A percentile compares a stretch with the other conserved stretches of the same genome.
Conservation (phyloP, 30 jellyfish, hydroid and myxozoan genomes). For the Mastigias papua region DNA sequence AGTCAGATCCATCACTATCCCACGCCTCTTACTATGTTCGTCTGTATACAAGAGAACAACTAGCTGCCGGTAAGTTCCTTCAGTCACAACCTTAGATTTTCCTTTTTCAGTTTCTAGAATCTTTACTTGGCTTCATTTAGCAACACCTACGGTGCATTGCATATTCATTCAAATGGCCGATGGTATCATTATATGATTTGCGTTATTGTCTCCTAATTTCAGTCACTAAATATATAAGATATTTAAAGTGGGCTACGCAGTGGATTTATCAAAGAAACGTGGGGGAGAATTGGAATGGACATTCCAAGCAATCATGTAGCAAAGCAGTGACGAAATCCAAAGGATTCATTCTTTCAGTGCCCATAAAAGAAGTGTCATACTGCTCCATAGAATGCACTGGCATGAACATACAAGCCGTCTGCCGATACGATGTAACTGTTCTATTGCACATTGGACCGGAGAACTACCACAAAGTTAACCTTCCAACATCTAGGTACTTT, state of each 20-base stretch:
- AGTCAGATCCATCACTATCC: not conserved
- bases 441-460: not conserved
- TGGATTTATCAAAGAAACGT: slow-evolving; percentile 9
- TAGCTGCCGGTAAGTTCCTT: slow-evolving; percentile 3
- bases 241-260: slow-evolving; percentile 13
- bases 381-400: not conserved
- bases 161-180: not conserved
- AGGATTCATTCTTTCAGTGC: not conserved
- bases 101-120: not conserved
- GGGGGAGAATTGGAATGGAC: not conserved
- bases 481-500: too few relatives aligned
- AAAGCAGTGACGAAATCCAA: not conserved
- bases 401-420: not conserved
- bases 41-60: not conserved
- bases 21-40: not conserved
- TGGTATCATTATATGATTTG: too few relatives aligned
- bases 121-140: not conserved
- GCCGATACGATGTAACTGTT: not conserved
- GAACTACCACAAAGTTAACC: not conserved
- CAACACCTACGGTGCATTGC: not conserved
- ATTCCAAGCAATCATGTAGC: slow-evolving; percentile 2
- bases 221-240: slow-evolving; percentile 1
- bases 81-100: not conserved
- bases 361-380: not conserved
- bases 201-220: not conserved